Conservation (phyloP, 2,888 invertebrate genomes). For the Calliphora vomitoria region DNA sequence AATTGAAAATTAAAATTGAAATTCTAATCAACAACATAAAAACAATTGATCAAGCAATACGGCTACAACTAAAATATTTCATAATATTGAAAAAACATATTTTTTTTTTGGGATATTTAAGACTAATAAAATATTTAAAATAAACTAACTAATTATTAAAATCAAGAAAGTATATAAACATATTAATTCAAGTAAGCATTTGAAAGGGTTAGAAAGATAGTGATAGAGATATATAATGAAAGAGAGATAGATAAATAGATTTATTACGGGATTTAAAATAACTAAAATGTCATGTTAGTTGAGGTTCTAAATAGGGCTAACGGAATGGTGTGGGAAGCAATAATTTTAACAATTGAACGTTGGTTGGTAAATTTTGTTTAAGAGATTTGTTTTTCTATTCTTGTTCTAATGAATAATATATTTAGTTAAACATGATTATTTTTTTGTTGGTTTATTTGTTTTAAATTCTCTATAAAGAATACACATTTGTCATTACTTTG, state of each 20-base stretch:
- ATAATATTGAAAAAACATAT: not conserved
- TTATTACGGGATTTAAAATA: constrained; percentile 9
- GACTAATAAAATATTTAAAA: constrained; percentile 11
- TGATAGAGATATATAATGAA: not conserved
- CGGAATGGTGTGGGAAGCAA: constrained; percentile 86
- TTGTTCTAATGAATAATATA: constrained; percentile 42
- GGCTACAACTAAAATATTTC: constrained; percentile 32
- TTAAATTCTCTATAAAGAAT: not conserved
- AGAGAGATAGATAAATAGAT: not conserved
- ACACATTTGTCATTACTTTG: not conserved
- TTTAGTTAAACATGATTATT: constrained; percentile 74
- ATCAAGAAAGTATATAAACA: not conserved
- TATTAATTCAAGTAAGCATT: constrained; percentile 53
- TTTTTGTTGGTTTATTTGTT: constrained; percentile 68
- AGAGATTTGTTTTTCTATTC: constrained; percentile 73
- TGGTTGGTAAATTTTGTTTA: constrained; percentile 78
- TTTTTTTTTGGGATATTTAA: not conserved
- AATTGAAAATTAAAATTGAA: constrained; percentile 20
- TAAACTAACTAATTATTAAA: constrained; percentile 10
- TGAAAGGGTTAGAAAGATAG: not conserved
- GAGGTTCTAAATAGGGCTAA: constrained; percentile 83
- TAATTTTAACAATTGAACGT: constrained; percentile 84
- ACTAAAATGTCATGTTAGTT: constrained; percentile 73
- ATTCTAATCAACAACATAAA: not conserved
- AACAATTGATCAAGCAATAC: not conserved